phyloP scores from a whole-genome alignment of 2,797 vertebrate genomes.

The Liparis tanakae region DNA sequence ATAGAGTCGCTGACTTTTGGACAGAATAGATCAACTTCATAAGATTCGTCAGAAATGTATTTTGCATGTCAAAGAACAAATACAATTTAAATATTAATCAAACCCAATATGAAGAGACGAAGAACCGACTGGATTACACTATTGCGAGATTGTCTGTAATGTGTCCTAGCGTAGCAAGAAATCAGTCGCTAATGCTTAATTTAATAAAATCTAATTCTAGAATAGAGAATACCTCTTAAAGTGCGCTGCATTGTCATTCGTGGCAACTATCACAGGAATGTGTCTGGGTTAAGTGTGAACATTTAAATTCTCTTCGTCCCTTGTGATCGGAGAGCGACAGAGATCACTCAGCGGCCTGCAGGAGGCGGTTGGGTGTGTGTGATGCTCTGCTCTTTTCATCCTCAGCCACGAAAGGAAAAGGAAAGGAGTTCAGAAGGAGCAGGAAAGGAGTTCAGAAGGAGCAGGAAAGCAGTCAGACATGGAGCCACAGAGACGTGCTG shows the following conservation, averaged over 20 bases:
- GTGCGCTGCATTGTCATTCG: neutral
- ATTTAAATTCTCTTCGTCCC: constrained; percentile 47
- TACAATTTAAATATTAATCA: neutral
- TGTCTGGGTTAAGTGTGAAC: constrained; percentile 12
- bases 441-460: constrained; percentile 22
- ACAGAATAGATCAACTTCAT: neutral
- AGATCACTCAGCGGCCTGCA: constrained; percentile 33
- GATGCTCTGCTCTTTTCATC: constrained; percentile 33
- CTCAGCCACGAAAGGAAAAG: constrained; percentile 25
- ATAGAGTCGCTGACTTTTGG: neutral
- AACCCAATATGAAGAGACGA: neutral
- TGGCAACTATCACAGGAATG: constrained; percentile 7
- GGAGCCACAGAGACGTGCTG: constrained; percentile 39
- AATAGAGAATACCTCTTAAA: neutral
- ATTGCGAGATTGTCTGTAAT: neutral
- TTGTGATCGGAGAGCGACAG: constrained; percentile 49
- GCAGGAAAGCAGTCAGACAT: constrained; percentile 28
- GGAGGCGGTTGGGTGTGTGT: constrained; percentile 17
- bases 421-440: constrained; percentile 19
- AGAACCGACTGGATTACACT: neutral
- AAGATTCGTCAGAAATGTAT: neutral
- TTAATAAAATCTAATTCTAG: neutral
- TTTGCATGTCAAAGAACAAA: neutral
- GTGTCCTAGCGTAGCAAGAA: constrained; percentile 8
- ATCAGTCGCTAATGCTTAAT: neutral